Conservation (phyloP, 2,797 vertebrate species). For the Hippocampus kuda region DNA sequence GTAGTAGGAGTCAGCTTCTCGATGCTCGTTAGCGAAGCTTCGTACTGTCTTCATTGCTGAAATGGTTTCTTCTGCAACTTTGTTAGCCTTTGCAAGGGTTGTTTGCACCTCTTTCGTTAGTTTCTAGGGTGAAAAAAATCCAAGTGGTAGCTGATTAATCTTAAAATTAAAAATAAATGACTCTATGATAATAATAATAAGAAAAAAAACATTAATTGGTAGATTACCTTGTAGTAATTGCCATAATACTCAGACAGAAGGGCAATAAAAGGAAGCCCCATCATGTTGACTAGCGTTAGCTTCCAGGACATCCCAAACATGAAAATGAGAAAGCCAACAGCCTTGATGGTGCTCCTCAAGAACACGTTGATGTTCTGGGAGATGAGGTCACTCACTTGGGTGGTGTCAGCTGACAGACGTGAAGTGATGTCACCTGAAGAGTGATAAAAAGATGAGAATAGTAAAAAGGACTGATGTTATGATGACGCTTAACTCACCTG, state of each 20-base stretch:
- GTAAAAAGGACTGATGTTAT: background rate
- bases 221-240: conserved; percentile 84
- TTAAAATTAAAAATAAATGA: background rate
- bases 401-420: conserved; percentile 89
- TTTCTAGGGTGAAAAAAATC: conserved; percentile 58
- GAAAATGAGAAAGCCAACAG: conserved; percentile 77
- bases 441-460: background rate
- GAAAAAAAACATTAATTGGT: background rate
- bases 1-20: conserved; percentile 74
- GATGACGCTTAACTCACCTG: conserved; percentile 63
- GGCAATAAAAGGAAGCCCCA: conserved; percentile 90
- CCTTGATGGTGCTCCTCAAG: conserved; percentile 78
- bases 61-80: conserved; percentile 87
- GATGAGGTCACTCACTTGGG: conserved; percentile 89
- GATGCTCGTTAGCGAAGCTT: conserved; percentile 84
- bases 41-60: conserved; percentile 89
- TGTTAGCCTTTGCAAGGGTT: conserved; percentile 85
- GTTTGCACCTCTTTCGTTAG: conserved; percentile 88
- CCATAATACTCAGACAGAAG: conserved; percentile 82
- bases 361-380: conserved; percentile 90
- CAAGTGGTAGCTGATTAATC: background rate
- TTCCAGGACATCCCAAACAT: conserved; percentile 94
- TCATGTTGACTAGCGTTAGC: conserved; percentile 81
- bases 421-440: conserved; percentile 86
- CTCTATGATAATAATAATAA: background rate